Evolutionary conservation across 2,113 vertebrate genomes (phyloP), one percentile per base, ranked within the genome.

Genomic region (Heterotilapia buettikoferi): DNA sequence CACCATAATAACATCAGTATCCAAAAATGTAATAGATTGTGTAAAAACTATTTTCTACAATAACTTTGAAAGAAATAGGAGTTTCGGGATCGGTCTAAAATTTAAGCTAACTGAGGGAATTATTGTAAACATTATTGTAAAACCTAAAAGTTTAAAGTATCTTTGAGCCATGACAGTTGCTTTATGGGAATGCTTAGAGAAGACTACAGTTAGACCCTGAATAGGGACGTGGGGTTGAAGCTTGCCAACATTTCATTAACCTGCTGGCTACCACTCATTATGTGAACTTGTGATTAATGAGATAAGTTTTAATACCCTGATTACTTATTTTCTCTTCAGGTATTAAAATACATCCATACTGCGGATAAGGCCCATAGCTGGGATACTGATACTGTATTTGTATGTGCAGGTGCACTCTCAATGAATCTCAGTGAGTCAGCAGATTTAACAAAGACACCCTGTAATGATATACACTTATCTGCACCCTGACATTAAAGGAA

Each of bases 401-500:
- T 47, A 29, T 76, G 43, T 76, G 71, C 71, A 76, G 43, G 43
- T 76, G 71, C 43, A 19, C 24, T 31, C 43, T 76, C 43, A 47
- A 31, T 76, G 43, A 76, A 3, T 76, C 68, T 76, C 43, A 50
- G 14, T 80, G 76, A 80, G 19, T 80, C 50, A 80, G 76, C 50
- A 80, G 52, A 53, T 80, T 80, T 80, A 26, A 11, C 50, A 56
- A 56, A 56, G 78, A 26, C 52, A 40, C n/a, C 33, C 52, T 1
- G n/a, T 38, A 56, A 80, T 24, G 78, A 80, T 80, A 80, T 38
- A 40, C 31, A 38, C 13, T 38, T 36, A 50, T 80, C 50, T 80
- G 43, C 50, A 80, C 78, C 78, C 78, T 56, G 52, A 80, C 33
- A 80, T 80, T 38, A 24, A 63, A 66, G 43, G 43, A 76, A 76